Evolutionary conservation across 2,888 invertebrate species (phyloP), one percentile per base, ranked within the genome.

Genomic region (Troides oblongomaculatus): DNA sequence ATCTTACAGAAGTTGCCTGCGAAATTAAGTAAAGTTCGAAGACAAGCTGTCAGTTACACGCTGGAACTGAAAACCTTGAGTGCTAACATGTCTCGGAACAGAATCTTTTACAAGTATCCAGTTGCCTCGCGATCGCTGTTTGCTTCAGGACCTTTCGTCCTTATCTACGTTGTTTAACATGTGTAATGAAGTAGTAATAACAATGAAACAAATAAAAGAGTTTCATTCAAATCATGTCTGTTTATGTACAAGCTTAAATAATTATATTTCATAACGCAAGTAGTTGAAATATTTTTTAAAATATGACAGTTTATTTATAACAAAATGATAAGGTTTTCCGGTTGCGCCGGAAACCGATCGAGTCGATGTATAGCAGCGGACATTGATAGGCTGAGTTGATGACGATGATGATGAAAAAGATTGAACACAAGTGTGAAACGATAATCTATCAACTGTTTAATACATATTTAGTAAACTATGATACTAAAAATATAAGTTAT

Each of bases 11-110:
- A 70, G 69, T 75, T 74, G 77, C 72, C 74, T 75, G 74, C 74
- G 72, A 79, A 84, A 81, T 84, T 78, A 82, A 84, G 79, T 80
- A 80, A 84, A 83, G 78, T 84, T 85, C 81, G 79, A 80, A 81
- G 80, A 80, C 78, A 79, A 79, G 79, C 81, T 82, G 81, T 82
- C 80, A 83, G 75, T 79, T 82, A 77, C 76, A 81, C 74, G 78
- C 74, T 73, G 74, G 74, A 78, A 73, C 74, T 76, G 76, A 75
- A 74, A 72, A 72, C 73, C 72, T 71, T 73, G 72, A 74, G 70
- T 66, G 69, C 63, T 71, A 70, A 74, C 70, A 72, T 66, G 70
- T 71, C 66, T 71, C n/a, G 46, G 56, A 67, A 64, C 60, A 67
- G 23, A 60, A 67, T 66, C 53, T 60, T 64, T 63, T 62, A 30